Evolutionary conservation across 1,140 invertebrate genomes (phyloP).

Genomic region (Drosophila littoralis): DNA sequence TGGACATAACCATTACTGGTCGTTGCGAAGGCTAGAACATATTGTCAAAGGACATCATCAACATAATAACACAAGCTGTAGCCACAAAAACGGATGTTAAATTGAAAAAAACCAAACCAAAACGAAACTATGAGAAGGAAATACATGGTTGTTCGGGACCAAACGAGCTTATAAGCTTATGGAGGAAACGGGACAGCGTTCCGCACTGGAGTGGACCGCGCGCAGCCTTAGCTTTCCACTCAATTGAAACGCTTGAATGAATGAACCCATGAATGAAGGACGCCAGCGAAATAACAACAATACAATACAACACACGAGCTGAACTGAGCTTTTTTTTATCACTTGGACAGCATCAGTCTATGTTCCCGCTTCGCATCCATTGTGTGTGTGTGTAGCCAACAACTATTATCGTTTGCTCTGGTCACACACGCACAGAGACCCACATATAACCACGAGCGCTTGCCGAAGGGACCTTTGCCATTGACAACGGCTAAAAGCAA

Average conservation of each 20-base stretch:
- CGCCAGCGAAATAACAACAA: conserved; percentile 41
- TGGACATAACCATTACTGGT: conserved; percentile 41
- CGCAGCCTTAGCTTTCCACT: conserved; percentile 57
- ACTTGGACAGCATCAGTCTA: conserved; percentile 40
- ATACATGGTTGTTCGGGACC: conserved; percentile 49
- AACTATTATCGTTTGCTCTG: conserved; percentile 67
- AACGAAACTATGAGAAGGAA: conserved; percentile 55
- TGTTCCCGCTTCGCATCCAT: conserved; percentile 1
- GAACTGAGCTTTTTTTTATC: conserved; percentile 52
- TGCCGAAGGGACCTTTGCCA: conserved; percentile 17
- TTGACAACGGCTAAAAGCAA: conserved; percentile 19
- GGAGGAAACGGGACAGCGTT: conserved; percentile 19
- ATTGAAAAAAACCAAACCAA: conserved; percentile 57
- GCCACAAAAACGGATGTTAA: conserved; percentile 73
- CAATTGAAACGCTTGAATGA: conserved; percentile 71
- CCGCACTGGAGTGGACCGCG: conserved; percentile 11
- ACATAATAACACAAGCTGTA: conserved; percentile 72
- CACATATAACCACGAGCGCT: conserved; percentile 23
- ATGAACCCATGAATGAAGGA: conserved; percentile 60
- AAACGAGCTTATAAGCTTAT: conserved; percentile 74
- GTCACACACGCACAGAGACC: conserved; percentile 31
- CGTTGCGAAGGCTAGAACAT: conserved; percentile 23
- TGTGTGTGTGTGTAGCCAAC: conserved; percentile 40
- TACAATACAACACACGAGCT: conserved; percentile 37
- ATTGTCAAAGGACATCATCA: conserved; percentile 76